Evolutionary conservation across 1,140 invertebrate genomes (phyloP).

Genomic region (Zeugodacus cucurbitae): DNA sequence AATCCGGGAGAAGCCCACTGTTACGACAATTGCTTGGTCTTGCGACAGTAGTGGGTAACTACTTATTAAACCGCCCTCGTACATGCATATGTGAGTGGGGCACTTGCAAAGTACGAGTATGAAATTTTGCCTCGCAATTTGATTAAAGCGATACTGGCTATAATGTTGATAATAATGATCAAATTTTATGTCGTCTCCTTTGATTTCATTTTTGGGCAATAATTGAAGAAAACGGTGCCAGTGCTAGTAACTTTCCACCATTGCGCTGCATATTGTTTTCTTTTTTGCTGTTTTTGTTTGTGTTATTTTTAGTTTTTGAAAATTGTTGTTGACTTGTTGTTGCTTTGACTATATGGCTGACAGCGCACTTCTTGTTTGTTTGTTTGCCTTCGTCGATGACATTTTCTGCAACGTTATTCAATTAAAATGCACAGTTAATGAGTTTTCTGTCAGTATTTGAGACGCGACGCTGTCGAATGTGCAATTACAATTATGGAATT

Average conservation of each 20-base stretch:
- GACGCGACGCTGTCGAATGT: neutral
- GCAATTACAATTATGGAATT: slow-evolving; percentile 9
- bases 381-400: neutral
- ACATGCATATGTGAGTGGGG: neutral
- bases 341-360: neutral
- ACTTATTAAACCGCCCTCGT: too few species aligned
- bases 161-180: slow-evolving; percentile 38
- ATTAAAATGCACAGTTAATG: slow-evolving; percentile 24
- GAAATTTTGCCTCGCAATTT: slow-evolving; percentile 17
- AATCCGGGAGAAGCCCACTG: too few species aligned
- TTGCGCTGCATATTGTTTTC: neutral
- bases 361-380: neutral
- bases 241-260: slow-evolving; percentile 3
- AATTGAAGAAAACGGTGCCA: slow-evolving; percentile 29
- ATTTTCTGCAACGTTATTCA: slow-evolving; percentile 8
- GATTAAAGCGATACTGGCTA: slow-evolving; percentile 9
- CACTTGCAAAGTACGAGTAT: neutral
- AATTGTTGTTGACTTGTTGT: neutral
- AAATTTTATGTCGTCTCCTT: slow-evolving; percentile 36
- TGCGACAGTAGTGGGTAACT: too few species aligned
- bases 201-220: slow-evolving; percentile 38
- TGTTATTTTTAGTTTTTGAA: neutral
- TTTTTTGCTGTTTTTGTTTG: neutral
- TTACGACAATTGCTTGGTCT: too few species aligned
- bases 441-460: slow-evolving; percentile 21